Evolutionary conservation across 2,113 vertebrate genomes (phyloP).

Genomic region (Natator depressus): DNA sequence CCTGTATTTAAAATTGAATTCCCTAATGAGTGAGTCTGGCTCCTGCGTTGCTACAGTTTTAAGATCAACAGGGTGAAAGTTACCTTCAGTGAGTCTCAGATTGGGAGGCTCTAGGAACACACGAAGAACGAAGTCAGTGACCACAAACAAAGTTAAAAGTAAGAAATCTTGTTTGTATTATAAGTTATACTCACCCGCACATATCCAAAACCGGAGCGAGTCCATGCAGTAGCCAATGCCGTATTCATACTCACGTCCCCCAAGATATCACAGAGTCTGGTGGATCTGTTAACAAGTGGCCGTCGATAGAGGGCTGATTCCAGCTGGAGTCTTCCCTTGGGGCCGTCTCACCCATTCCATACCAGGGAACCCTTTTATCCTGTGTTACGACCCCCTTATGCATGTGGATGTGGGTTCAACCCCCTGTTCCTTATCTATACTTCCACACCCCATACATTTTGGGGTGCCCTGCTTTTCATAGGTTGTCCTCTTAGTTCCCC

Average conservation of each 20-base stretch:
- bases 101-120: too few species aligned
- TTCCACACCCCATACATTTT: not conserved
- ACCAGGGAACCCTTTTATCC: not conserved
- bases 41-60: too few species aligned
- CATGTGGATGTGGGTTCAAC: not conserved
- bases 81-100: too few species aligned
- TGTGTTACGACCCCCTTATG: not conserved
- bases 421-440: not conserved
- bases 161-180: too few species aligned
- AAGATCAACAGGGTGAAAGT: too few species aligned
- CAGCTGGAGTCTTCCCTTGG: not conserved
- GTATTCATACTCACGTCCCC: not conserved
- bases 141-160: too few species aligned
- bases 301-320: not conserved
- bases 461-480: not conserved
- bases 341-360: not conserved
- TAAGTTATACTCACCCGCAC: too few species aligned
- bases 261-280: not conserved
- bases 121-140: too few species aligned
- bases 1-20: too few species aligned
- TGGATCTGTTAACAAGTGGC: not conserved
- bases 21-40: too few species aligned
- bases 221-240: too few species aligned
- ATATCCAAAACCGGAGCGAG: too few species aligned
- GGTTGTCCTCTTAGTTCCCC: not conserved